These are phyloP conservation scores for Eutrigla gurnardus DNA, from an alignment of 2,797 vertebrate genomes.

Conservation along the genomic window DNA sequence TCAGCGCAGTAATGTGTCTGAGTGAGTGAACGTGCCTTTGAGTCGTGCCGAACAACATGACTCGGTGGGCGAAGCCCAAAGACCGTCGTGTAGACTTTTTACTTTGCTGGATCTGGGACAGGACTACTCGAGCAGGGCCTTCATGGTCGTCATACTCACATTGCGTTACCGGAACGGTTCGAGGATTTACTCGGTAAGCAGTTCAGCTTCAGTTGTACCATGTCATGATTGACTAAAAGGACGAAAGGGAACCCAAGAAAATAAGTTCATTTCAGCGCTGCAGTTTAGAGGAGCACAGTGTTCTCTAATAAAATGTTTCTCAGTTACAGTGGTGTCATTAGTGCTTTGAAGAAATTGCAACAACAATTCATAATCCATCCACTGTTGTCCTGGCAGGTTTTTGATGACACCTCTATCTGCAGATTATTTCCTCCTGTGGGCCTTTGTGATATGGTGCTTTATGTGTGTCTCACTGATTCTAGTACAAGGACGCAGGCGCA, in stretches of 20 bases:
- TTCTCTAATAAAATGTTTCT: slow-evolving; percentile 36
- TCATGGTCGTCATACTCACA: slow-evolving; percentile 39
- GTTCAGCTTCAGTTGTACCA: slow-evolving; percentile 15
- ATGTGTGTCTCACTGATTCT: slow-evolving; percentile 27
- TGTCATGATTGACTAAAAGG: slow-evolving; percentile 17
- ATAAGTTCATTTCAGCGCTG: background rate
- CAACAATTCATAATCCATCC: slow-evolving; percentile 39
- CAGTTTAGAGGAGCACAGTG: slow-evolving; percentile 15
- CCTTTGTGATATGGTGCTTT: slow-evolving; percentile 28
- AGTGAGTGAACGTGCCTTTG: slow-evolving; percentile 51
- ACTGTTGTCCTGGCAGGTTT: slow-evolving; percentile 37
- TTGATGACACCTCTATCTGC: slow-evolving; percentile 44
- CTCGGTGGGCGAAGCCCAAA: slow-evolving; percentile 66
- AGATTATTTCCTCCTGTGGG: slow-evolving; percentile 46
- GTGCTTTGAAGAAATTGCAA: slow-evolving; percentile 33
- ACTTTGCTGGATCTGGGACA: slow-evolving; percentile 59
- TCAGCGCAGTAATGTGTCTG: slow-evolving; percentile 50
- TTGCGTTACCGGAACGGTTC: slow-evolving; percentile 32
- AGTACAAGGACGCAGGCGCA: slow-evolving; percentile 47
- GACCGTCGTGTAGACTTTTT: slow-evolving; percentile 62
- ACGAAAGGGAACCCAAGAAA: slow-evolving; percentile 6
- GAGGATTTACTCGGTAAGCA: slow-evolving; percentile 15
- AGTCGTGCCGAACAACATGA: slow-evolving; percentile 66
- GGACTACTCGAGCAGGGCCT: slow-evolving; percentile 47
- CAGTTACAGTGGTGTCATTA: slow-evolving; percentile 27